A percentile compares a stretch with the other conserved stretches of the same genome.
phyloP scores from a whole-genome alignment of 2,888 invertebrate species.

The Rotaria socialis region DNA sequence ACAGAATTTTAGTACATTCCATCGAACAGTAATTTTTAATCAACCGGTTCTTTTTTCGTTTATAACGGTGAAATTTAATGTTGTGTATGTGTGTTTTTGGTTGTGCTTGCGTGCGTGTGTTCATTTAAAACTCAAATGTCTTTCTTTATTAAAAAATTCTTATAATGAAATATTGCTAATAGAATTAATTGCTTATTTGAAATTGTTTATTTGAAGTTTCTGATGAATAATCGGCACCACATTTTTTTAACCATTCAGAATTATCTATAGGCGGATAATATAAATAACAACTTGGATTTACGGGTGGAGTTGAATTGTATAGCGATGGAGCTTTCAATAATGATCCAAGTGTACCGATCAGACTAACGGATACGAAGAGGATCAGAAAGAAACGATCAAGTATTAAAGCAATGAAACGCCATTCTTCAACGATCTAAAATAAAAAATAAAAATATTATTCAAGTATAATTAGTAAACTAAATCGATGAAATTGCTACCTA shows the following conservation, averaged over 20 bases:
- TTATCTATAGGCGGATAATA: conserved; percentile 33
- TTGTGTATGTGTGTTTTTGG: neutral
- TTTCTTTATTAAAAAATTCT: neutral
- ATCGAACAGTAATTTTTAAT: neutral
- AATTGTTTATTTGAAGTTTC: neutral
- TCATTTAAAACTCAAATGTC: neutral
- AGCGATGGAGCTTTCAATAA: conserved; percentile 78
- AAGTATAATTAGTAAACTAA: too few species aligned
- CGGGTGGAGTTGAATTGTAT: neutral
- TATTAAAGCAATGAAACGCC: conserved; percentile 55
- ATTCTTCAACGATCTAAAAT: conserved; percentile 49
- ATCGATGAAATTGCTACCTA: too few species aligned
- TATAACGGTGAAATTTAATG: conserved; percentile 2
- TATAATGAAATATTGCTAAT: neutral
- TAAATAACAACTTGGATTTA: conserved; percentile 1
- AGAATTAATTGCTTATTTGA: neutral
- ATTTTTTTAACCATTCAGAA: neutral
- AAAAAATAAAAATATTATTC: conserved; percentile 12
- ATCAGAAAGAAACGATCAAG: conserved; percentile 53
- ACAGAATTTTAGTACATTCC: neutral
- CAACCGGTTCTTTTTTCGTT: neutral
- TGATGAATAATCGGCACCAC: neutral
- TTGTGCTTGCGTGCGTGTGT: neutral
- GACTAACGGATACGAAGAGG: conserved; percentile 51
- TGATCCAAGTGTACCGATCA: conserved; percentile 65